These are phyloP conservation scores for Allophyes oxyacanthae DNA, from an alignment of 2,888 invertebrate species.

Conservation along the genomic window DNA sequence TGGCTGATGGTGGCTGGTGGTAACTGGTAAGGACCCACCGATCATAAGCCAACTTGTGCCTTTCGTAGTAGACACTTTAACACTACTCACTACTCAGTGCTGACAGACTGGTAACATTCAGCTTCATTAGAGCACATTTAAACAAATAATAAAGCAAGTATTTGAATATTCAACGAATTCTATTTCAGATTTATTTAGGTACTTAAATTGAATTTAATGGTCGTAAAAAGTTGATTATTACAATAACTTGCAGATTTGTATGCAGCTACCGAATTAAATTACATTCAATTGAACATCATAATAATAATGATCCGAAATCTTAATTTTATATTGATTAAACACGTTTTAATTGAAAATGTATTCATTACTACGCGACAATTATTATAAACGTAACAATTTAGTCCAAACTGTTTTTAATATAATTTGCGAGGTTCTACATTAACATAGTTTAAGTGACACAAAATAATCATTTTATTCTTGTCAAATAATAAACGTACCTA, in stretches of 20 bases:
- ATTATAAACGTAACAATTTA: slow-evolving; percentile 29
- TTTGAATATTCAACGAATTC: slow-evolving; percentile 35
- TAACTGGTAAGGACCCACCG: too few species aligned
- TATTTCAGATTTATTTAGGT: slow-evolving; percentile 35
- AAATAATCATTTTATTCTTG: slow-evolving; percentile 54
- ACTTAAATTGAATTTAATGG: slow-evolving; percentile 43
- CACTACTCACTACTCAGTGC: too few species aligned
- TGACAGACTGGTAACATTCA: slow-evolving; percentile 1
- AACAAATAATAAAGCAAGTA: slow-evolving; percentile 42
- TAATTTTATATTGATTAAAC: slow-evolving; percentile 28
- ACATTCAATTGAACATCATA: slow-evolving; percentile 40
- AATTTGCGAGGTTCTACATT: slow-evolving; percentile 28
- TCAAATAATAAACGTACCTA: slow-evolving; percentile 65
- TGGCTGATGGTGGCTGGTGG: too few species aligned
- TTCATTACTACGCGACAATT: slow-evolving; percentile 21
- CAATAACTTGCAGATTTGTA: slow-evolving; percentile 37
- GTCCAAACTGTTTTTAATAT: slow-evolving; percentile 15
- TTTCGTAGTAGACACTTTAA: too few species aligned
- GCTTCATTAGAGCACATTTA: slow-evolving; percentile 35
- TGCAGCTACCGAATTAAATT: slow-evolving; percentile 44
- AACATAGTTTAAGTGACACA: slow-evolving; percentile 31
- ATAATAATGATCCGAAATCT: slow-evolving; percentile 15
- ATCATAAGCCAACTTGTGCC: too few species aligned
- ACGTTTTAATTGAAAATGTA: slow-evolving; percentile 30
- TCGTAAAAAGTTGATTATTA: slow-evolving; percentile 38